These are phyloP conservation scores for Leptinotarsa undecemlineata DNA, from an alignment of 1,140 invertebrate genomes.

Conservation along the genomic window DNA sequence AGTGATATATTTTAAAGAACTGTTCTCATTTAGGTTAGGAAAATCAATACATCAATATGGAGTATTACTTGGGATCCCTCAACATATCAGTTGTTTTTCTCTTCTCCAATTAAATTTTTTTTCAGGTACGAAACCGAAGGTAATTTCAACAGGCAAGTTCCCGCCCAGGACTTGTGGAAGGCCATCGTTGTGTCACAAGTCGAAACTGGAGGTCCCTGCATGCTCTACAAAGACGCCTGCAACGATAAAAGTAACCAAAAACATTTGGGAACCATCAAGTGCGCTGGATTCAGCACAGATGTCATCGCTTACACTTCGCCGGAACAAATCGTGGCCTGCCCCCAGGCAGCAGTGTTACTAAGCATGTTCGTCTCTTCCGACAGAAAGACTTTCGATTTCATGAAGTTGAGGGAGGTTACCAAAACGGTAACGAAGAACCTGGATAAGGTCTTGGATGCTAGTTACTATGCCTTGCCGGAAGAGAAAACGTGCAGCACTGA, in stretches of 20 bases:
- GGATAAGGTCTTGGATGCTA: slow-evolving; percentile 97
- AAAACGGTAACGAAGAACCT: slow-evolving; percentile 84
- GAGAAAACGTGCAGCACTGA: slow-evolving; percentile 85
- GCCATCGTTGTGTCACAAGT: slow-evolving; percentile 95
- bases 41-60: too few species aligned
- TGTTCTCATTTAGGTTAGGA: too few species aligned
- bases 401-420: slow-evolving; percentile 84
- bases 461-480: slow-evolving; percentile 93
- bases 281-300: slow-evolving; percentile 98
- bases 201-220: slow-evolving; percentile 98
- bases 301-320: slow-evolving; percentile 91
- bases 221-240: slow-evolving; percentile 97
- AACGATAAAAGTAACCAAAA: slow-evolving; percentile 98
- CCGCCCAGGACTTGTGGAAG: slow-evolving; percentile 90
- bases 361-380: slow-evolving; percentile 90
- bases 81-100: too few species aligned
- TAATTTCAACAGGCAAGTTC: slow-evolving; percentile 59
- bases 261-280: slow-evolving; percentile 98
- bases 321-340: slow-evolving; percentile 97
- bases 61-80: too few species aligned
- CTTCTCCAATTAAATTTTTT: too few species aligned
- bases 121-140: slow-evolving; percentile 84
- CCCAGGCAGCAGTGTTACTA: slow-evolving; percentile 96
- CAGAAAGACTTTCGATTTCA: slow-evolving; percentile 83
- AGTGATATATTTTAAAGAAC: too few species aligned